Conservation (phyloP, 1,140 invertebrate species). For the Dolichoris vasculosae region DNA sequence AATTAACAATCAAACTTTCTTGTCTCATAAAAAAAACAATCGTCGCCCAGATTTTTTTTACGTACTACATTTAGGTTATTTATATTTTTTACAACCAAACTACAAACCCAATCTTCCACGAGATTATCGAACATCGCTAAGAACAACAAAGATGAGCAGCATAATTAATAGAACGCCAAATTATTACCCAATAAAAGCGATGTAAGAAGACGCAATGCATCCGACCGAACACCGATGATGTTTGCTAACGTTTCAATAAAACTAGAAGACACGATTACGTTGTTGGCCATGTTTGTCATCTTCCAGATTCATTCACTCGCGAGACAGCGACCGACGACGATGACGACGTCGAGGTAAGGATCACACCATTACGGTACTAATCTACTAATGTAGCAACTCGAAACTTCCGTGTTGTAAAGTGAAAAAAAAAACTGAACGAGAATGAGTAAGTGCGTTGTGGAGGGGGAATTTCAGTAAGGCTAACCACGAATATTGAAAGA, state of each 20-base stretch:
- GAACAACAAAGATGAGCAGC: no score
- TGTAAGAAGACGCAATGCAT: slow-evolving; percentile 81
- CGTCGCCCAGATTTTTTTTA: neutral
- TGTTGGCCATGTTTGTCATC: slow-evolving; percentile 20
- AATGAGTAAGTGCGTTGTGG: neutral
- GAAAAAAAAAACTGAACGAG: no score
- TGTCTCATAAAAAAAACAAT: neutral
- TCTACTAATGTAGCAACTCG: neutral
- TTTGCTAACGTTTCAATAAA: slow-evolving; percentile 60
- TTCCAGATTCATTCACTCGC: neutral
- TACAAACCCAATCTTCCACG: no score
- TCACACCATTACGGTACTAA: neutral
- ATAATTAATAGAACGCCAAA: neutral
- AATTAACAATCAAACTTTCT: neutral
- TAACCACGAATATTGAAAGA: no score
- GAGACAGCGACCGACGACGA: neutral
- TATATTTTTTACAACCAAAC: no score
- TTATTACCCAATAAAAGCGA: slow-evolving; percentile 80
- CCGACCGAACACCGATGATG: slow-evolving; percentile 73
- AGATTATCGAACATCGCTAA: no score
- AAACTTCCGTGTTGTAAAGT: no score
- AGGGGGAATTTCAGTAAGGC: no score
- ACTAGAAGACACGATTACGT: neutral
- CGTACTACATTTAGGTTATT: neutral
- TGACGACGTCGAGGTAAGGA: neutral